Evolutionary conservation across 2,797 vertebrate genomes (phyloP).

Genomic region (Erethizon dorsatum): DNA sequence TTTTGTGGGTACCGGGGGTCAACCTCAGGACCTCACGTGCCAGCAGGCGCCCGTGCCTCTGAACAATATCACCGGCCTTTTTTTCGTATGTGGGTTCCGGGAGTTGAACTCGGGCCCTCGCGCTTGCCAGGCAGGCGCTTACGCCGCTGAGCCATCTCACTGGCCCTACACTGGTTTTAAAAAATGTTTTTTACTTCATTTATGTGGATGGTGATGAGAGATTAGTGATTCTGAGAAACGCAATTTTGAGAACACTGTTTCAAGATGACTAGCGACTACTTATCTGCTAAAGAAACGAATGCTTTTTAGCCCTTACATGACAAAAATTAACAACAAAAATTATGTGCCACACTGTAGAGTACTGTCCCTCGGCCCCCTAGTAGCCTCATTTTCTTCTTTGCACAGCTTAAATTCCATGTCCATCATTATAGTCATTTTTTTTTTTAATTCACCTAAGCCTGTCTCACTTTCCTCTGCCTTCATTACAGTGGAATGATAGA

Average conservation of each 20-base stretch:
- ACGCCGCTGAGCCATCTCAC: too few species aligned
- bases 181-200: background rate
- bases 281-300: constrained; percentile 17
- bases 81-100: too few species aligned
- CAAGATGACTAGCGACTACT: constrained; percentile 9
- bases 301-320: background rate
- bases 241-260: constrained; percentile 35
- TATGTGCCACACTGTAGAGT: background rate
- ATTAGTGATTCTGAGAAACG: constrained; percentile 40
- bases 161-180: background rate
- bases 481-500: background rate
- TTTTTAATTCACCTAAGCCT: background rate
- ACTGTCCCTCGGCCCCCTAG: background rate
- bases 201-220: constrained; percentile 31
- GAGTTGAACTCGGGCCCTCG: too few species aligned
- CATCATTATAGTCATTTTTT: background rate
- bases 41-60: too few species aligned
- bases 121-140: too few species aligned
- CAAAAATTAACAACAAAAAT: constrained; percentile 53
- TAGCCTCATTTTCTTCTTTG: constrained; percentile 26
- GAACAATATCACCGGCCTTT: too few species aligned
- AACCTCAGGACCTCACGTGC: too few species aligned
- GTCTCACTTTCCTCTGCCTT: background rate
- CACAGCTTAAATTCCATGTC: background rate
- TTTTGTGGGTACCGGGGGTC: too few species aligned